phyloP scores from a whole-genome alignment of 2,113 vertebrate species.

The Anguilla rostrata region DNA sequence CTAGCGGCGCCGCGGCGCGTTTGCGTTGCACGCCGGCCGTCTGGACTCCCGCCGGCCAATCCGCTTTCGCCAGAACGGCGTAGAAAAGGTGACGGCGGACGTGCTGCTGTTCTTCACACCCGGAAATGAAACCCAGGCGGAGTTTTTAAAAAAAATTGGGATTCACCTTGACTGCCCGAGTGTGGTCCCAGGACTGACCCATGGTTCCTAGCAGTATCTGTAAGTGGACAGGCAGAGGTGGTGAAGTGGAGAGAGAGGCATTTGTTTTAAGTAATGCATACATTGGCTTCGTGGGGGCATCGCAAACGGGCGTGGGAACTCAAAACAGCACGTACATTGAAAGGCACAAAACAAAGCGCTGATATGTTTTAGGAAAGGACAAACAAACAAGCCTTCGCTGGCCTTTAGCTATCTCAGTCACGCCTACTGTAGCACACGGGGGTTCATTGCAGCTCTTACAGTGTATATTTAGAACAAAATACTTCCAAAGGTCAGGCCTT shows the following conservation, averaged over 20 bases:
- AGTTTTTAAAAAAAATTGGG: no score
- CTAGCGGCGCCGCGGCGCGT: neutral
- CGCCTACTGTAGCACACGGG: neutral
- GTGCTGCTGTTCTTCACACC: neutral
- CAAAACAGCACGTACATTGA: neutral
- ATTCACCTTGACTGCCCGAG: no score
- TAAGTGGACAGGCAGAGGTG: no score
- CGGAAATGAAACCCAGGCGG: neutral
- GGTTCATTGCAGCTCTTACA: neutral
- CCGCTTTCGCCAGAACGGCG: neutral
- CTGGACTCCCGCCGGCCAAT: neutral
- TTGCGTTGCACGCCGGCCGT: neutral
- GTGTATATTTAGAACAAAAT: slow-evolving; percentile 5
- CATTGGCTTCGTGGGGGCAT: no score
- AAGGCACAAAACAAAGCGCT: neutral
- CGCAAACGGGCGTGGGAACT: neutral
- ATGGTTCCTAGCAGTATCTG: no score
- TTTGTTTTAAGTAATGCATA: no score
- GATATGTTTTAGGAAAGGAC: neutral
- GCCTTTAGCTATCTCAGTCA: neutral
- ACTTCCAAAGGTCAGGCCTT: neutral
- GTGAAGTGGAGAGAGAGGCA: no score
- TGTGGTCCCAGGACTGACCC: no score
- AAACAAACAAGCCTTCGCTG: neutral
- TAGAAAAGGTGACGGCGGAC: neutral